Evolutionary conservation across 2,797 vertebrate species (phyloP).

Genomic region (Aselliscus stoliczkanus): DNA sequence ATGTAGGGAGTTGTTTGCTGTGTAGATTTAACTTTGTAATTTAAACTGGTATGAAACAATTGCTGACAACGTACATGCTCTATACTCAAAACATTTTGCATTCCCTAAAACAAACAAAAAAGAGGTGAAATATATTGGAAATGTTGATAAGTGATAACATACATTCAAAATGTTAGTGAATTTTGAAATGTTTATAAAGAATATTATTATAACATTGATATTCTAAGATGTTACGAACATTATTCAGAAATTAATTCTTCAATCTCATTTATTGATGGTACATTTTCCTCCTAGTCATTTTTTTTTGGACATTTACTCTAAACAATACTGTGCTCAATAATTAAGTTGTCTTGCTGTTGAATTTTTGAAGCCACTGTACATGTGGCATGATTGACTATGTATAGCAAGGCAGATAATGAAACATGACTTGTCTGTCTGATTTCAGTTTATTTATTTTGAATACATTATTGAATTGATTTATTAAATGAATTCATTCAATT

Average conservation of each 20-base stretch:
- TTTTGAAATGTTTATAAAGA: neutral
- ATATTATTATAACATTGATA: neutral
- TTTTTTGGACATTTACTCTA: conserved; percentile 63
- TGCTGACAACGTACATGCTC: neutral
- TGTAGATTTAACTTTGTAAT: conserved; percentile 51
- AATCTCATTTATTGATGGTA: conserved; percentile 59
- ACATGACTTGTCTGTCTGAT: neutral
- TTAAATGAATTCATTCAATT: neutral
- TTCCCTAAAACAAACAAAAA: conserved; percentile 14
- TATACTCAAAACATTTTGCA: neutral
- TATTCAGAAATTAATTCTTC: conserved; percentile 56
- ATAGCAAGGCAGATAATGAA: neutral
- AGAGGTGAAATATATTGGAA: neutral
- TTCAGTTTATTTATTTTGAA: neutral
- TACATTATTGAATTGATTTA: neutral
- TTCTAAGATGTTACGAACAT: conserved; percentile 12
- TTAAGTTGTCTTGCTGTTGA: conserved; percentile 64
- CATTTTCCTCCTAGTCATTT: conserved; percentile 51
- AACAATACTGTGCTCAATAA: conserved; percentile 77
- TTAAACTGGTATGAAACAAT: conserved; percentile 17
- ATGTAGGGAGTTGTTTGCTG: conserved; percentile 56
- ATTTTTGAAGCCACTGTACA: conserved; percentile 55
- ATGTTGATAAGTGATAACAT: conserved; percentile 14
- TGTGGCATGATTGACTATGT: conserved; percentile 48
- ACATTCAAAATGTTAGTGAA: neutral